These are phyloP conservation scores for Camarhynchus parvulus DNA, from an alignment of 2,113 vertebrate species.

Conservation along the genomic window DNA sequence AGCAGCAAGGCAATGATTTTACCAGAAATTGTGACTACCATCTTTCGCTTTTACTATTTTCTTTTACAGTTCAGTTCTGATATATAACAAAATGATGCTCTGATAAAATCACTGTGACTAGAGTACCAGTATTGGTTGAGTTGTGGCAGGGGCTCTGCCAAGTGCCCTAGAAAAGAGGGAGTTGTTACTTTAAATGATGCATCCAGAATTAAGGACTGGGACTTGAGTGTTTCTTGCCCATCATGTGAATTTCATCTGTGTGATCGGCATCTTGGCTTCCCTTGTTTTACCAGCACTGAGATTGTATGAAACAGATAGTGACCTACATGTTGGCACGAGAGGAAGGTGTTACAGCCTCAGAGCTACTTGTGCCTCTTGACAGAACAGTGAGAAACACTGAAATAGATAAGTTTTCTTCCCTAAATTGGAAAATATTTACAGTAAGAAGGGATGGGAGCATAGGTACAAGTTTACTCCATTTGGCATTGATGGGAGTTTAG, in stretches of 20 bases:
- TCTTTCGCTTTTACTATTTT: rapidly evolving
- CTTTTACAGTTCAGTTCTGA: background rate
- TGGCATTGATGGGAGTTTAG: background rate
- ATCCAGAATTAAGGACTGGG: background rate
- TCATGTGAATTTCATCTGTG: background rate
- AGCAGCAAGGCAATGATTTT: background rate
- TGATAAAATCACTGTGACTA: background rate
- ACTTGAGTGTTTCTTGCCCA: background rate
- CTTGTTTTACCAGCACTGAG: background rate
- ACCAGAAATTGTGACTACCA: background rate
- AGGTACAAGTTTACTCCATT: background rate
- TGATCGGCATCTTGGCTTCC: background rate
- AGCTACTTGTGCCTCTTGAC: background rate
- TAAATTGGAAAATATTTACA: background rate
- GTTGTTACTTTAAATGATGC: background rate
- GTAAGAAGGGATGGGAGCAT: background rate
- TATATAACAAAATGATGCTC: background rate
- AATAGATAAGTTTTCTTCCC: background rate
- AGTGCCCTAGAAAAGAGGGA: background rate
- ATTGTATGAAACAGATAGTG: background rate
- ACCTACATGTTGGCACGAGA: background rate
- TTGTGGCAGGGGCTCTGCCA: background rate
- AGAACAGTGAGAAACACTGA: background rate
- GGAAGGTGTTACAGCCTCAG: background rate
- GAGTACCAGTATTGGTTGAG: background rate